A percentile compares a stretch with the other conserved stretches of the same genome.
phyloP scores from a whole-genome alignment of 37 sponge, comb jelly and placozoan species.

The Petrosia ficiformis region DNA sequence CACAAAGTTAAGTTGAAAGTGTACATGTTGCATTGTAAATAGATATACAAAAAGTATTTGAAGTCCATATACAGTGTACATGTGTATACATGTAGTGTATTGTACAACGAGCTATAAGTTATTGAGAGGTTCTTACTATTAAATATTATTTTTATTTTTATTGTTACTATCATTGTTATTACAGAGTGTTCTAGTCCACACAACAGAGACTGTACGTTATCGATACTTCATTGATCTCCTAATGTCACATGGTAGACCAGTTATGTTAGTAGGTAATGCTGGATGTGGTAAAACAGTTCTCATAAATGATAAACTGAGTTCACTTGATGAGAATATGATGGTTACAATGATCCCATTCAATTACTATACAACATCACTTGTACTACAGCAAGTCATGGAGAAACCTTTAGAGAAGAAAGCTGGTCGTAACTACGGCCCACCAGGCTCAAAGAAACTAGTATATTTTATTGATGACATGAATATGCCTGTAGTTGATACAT shows the following conservation, averaged over 20 bases:
- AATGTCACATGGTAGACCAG: conserved; percentile 90
- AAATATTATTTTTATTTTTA: background rate
- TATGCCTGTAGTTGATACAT: conserved; percentile 96
- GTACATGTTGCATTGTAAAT: no score
- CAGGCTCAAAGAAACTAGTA: conserved; percentile 92
- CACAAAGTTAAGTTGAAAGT: no score
- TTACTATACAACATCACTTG: conserved; percentile 96
- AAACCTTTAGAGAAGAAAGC: conserved; percentile 99
- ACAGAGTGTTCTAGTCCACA: conserved; percentile 89
- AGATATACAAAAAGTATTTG: no score
- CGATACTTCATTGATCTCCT: conserved; percentile 87
- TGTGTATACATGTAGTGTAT: no score
- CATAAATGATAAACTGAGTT: conserved; percentile 79
- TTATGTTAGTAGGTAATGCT: conserved; percentile 96
- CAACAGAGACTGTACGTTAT: conserved; percentile 81
- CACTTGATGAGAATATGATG: conserved; percentile 73
- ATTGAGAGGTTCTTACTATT: background rate
- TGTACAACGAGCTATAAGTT: background rate
- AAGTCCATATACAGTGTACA: no score
- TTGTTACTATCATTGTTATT: background rate
- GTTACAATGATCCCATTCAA: conserved; percentile 93
- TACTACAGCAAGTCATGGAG: conserved; percentile 97
- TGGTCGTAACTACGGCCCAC: conserved; percentile 93
- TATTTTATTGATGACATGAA: conserved; percentile 99
- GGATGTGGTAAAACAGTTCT: conserved; percentile 97